These are phyloP conservation scores for Liodrosophila aerea DNA, from an alignment of 2,888 invertebrate species.

Conservation along the genomic window DNA sequence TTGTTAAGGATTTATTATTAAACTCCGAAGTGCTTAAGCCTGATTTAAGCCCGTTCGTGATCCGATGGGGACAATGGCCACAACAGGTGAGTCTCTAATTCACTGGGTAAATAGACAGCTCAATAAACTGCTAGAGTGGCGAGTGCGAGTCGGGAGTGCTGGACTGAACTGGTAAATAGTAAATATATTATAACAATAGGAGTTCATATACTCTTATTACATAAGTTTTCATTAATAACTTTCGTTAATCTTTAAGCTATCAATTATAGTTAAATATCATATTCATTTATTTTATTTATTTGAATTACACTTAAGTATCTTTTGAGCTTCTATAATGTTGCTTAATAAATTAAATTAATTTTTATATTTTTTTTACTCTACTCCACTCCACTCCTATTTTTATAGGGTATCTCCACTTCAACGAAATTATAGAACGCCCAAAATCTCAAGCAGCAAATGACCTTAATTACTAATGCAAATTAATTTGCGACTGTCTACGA, in stretches of 20 bases:
- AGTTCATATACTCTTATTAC: too few species aligned
- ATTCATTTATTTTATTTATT: too few species aligned
- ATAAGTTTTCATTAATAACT: too few species aligned
- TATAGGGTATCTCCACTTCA: conserved; percentile 4
- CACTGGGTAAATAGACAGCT: too few species aligned
- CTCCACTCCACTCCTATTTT: too few species aligned
- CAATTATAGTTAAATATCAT: too few species aligned
- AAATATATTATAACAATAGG: too few species aligned
- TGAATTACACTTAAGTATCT: too few species aligned
- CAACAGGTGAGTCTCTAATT: background rate
- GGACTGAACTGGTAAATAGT: background rate
- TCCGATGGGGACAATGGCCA: conserved; percentile 41
- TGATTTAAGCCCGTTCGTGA: conserved; percentile 47
- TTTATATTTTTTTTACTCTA: too few species aligned
- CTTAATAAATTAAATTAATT: too few species aligned
- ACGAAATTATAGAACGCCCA: conserved; percentile 62
- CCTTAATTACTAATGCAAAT: conserved; percentile 74
- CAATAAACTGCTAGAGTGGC: background rate
- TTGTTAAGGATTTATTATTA: conserved; percentile 16
- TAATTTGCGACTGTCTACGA: conserved; percentile 56
- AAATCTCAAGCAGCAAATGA: conserved; percentile 43
- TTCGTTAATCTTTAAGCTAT: too few species aligned
- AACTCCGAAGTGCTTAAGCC: conserved; percentile 29
- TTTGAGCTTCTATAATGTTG: too few species aligned
- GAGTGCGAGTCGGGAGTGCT: background rate